Evolutionary conservation across 2,888 invertebrate genomes (phyloP).

Genomic region (Melipona beecheii): DNA sequence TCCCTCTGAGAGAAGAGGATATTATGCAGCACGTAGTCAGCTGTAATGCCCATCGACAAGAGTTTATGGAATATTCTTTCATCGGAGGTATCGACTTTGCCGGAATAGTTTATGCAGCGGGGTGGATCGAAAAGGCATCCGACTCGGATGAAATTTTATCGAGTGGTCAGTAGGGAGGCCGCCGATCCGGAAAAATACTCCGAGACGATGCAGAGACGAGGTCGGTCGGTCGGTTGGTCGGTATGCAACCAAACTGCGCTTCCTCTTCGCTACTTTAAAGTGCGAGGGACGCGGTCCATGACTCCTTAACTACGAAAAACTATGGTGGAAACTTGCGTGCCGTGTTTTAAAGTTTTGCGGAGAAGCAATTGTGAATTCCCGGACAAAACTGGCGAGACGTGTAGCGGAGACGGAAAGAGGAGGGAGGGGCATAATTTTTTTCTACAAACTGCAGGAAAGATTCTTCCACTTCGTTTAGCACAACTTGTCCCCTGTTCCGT

Average conservation of each 20-base stretch:
- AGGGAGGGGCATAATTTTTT: slow-evolving; percentile 34
- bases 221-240: not conserved
- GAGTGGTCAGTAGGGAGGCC: slow-evolving; percentile 28
- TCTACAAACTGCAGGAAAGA: not conserved
- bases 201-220: slow-evolving; percentile 20
- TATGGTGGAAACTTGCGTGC: slow-evolving; percentile 48
- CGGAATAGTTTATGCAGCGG: slow-evolving; percentile 21
- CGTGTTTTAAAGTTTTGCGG: slow-evolving; percentile 59
- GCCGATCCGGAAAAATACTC: slow-evolving; percentile 34
- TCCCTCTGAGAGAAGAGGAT: not conserved
- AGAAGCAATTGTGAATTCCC: slow-evolving; percentile 62
- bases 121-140: slow-evolving; percentile 15
- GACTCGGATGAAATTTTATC: slow-evolving; percentile 43
- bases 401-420: not conserved
- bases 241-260: slow-evolving; percentile 5
- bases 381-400: slow-evolving; percentile 44
- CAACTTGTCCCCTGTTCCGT: not conserved
- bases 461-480: not conserved
- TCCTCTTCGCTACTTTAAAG: slow-evolving; percentile 59
- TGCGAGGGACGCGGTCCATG: slow-evolving; percentile 46
- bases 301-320: slow-evolving; percentile 67
- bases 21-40: not conserved
- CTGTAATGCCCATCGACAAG: not conserved
- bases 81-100: not conserved
- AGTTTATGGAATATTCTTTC: slow-evolving; percentile 19